Evolutionary conservation across 2,888 invertebrate species (phyloP).

Genomic region (Nomada ferruginata): DNA sequence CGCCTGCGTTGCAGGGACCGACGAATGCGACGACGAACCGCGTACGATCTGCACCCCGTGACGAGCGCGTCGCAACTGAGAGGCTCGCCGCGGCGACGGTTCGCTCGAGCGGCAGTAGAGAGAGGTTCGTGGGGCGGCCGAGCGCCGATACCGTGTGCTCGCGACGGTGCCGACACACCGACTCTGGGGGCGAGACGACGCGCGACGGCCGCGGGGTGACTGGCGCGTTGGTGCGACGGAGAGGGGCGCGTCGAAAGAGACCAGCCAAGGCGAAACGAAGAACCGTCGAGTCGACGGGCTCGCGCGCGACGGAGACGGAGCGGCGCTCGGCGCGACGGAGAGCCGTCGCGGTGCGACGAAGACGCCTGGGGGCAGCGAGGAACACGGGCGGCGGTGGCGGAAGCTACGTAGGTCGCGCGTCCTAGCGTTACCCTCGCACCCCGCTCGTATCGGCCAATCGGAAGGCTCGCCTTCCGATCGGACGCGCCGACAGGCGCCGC

Average conservation of each 20-base stretch:
- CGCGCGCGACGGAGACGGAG: constrained; percentile 9
- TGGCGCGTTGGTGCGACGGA: constrained; percentile 30
- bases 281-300: not conserved
- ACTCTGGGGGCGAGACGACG: constrained; percentile 16
- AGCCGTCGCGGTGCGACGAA: constrained; percentile 13
- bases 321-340: not conserved
- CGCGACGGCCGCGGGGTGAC: constrained; percentile 21
- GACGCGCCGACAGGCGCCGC: constrained; percentile 75
- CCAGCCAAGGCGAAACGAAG: constrained; percentile 34
- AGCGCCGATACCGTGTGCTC: constrained; percentile 58
- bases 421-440: constrained; percentile 70
- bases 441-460: constrained; percentile 66
- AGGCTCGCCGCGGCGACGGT: constrained; percentile 79
- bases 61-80: constrained; percentile 84
- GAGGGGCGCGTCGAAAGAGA: constrained; percentile 17
- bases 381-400: constrained; percentile 66
- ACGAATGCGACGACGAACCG: constrained; percentile 49
- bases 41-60: constrained; percentile 82
- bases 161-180: constrained; percentile 17
- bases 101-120: constrained; percentile 72
- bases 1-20: constrained; percentile 60
- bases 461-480: constrained; percentile 69
- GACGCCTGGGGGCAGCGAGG: constrained; percentile 30
- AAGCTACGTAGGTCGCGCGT: constrained; percentile 71
- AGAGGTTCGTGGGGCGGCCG: constrained; percentile 68